phyloP scores from a whole-genome alignment of 1,140 invertebrate species.

The Diabrotica virgifera region DNA sequence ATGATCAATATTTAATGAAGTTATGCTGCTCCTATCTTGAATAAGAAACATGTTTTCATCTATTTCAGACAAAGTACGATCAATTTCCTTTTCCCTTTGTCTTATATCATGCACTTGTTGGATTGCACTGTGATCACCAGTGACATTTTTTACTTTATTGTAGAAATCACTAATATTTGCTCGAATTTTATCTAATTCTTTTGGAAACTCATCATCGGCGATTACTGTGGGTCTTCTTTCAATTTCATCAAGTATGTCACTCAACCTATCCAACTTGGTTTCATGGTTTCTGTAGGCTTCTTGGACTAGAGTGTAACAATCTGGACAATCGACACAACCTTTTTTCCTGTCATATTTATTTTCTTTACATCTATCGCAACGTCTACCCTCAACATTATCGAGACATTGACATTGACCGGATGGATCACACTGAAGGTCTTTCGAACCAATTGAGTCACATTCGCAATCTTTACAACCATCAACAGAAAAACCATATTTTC shows the following conservation, averaged over 20 bases:
- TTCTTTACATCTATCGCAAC: constrained; percentile 91
- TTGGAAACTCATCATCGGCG: constrained; percentile 67
- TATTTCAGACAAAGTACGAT: constrained; percentile 37
- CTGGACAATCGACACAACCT: constrained; percentile 85
- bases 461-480: constrained; percentile 85
- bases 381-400: constrained; percentile 84
- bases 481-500: constrained; percentile 85
- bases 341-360: constrained; percentile 84
- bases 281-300: constrained; percentile 80
- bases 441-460: constrained; percentile 85
- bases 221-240: constrained; percentile 57
- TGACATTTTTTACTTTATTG: constrained; percentile 37
- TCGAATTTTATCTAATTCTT: constrained; percentile 69
- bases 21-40: constrained; percentile 29
- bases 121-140: constrained; percentile 52
- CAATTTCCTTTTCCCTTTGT: constrained; percentile 57
- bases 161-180: constrained; percentile 59
- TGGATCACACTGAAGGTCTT: constrained; percentile 76
- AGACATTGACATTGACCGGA: constrained; percentile 86
- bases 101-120: constrained; percentile 59
- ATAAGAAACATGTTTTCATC: constrained; percentile 39
- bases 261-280: constrained; percentile 59
- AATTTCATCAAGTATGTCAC: constrained; percentile 46
- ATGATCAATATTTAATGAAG: constrained; percentile 35
- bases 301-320: constrained; percentile 91